Evolutionary conservation across 2,113 vertebrate genomes (phyloP).

Genomic region (Calyptomena viridis): DNA sequence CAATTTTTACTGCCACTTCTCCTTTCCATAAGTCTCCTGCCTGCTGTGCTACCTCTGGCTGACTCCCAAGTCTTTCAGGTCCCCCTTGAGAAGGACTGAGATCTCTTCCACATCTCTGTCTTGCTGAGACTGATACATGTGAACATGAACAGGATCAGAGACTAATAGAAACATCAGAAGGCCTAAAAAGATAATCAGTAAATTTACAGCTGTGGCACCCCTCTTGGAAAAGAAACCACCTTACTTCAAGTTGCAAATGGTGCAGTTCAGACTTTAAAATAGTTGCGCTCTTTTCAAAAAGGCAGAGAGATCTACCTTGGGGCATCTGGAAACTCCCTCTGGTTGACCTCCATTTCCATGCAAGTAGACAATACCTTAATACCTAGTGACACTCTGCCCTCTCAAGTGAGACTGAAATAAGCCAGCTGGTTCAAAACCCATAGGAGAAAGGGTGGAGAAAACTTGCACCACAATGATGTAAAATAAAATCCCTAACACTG

Average conservation of each 20-base stretch:
- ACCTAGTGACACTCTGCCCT: not conserved
- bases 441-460: not conserved
- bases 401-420: not conserved
- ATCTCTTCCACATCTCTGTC: not conserved
- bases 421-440: not conserved
- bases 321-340: not conserved
- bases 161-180: not conserved
- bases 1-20: not conserved
- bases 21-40: not conserved
- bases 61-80: not conserved
- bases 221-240: not conserved
- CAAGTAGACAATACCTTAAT: not conserved
- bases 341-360: not conserved
- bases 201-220: not conserved
- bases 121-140: fast-evolving
- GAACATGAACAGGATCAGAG: not conserved
- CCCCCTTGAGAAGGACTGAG: not conserved
- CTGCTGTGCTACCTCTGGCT: not conserved
- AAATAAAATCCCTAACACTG: not conserved
- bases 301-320: not conserved
- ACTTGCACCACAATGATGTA: fast-evolving
- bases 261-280: not conserved
- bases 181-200: not conserved
- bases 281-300: not conserved
- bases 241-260: not conserved